phyloP scores from a whole-genome alignment of 1,140 invertebrate genomes.

The Elymnias hypermnestra region DNA sequence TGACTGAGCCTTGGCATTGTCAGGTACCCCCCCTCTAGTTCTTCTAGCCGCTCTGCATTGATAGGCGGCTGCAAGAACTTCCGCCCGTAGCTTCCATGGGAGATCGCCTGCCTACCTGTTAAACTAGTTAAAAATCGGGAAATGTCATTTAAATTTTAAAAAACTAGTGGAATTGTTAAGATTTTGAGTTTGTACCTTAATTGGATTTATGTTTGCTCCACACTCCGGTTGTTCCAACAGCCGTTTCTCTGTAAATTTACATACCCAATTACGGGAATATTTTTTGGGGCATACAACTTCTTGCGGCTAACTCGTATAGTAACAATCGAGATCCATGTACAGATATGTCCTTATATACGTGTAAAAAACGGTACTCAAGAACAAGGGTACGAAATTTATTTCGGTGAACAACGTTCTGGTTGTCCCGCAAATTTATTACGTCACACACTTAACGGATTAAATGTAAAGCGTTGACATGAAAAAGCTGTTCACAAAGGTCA shows the following conservation, averaged over 20 bases:
- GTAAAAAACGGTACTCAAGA: constrained; percentile 29
- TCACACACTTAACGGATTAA: constrained; percentile 33
- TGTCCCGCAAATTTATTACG: constrained; percentile 34
- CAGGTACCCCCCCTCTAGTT: no score
- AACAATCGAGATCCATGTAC: constrained; percentile 24
- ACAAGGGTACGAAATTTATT: constrained; percentile 29
- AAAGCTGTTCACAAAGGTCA: constrained; percentile 49
- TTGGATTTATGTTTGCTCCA: constrained; percentile 7
- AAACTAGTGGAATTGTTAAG: no score
- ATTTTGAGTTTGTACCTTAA: no score
- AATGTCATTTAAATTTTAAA: not conserved
- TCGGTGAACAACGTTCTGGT: constrained; percentile 28
- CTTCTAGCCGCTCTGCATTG: no score
- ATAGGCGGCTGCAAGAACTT: no score
- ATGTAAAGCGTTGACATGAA: constrained; percentile 43
- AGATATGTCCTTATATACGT: constrained; percentile 24
- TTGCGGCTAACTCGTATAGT: constrained; percentile 13
- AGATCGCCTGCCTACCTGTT: no score
- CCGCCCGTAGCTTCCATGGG: no score
- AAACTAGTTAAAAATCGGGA: no score
- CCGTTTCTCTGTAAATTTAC: constrained; percentile 14
- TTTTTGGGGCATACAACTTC: constrained; percentile 13
- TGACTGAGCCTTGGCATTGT: no score
- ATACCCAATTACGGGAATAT: constrained; percentile 15
- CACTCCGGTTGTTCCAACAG: constrained; percentile 5